Evolutionary conservation across 2,113 vertebrate species (phyloP).

Genomic region (Elephantulus edwardii): DNA sequence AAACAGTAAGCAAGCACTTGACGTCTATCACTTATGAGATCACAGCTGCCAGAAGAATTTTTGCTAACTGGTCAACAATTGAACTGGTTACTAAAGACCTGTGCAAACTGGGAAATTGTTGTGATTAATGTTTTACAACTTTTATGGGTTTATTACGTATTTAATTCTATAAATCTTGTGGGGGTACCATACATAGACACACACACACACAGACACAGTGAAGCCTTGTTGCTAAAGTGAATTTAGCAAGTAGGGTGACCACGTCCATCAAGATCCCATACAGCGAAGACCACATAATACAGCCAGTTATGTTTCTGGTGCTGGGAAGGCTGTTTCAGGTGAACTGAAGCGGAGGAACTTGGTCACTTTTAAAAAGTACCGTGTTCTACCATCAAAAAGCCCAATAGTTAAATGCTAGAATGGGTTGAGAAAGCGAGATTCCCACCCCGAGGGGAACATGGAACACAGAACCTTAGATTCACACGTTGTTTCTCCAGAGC

Average conservation of each 20-base stretch:
- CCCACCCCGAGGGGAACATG: neutral
- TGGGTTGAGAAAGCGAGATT: neutral
- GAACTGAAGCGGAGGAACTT: neutral
- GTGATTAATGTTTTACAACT: slow-evolving; percentile 1
- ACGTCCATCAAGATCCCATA: slow-evolving; percentile 10
- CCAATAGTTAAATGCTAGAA: neutral
- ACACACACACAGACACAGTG: neutral
- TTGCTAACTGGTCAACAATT: neutral
- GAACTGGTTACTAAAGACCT: neutral
- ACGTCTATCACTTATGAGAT: neutral
- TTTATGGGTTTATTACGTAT: neutral
- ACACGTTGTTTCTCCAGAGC: neutral
- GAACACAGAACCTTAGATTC: neutral
- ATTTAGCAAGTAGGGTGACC: slow-evolving; percentile 4
- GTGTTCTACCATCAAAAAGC: neutral
- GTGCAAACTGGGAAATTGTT: neutral
- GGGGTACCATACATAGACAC: neutral
- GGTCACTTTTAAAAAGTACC: slow-evolving; percentile 27
- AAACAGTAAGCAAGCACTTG: neutral
- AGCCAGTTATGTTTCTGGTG: neutral
- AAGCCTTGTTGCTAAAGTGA: neutral
- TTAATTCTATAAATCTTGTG: slow-evolving; percentile 4
- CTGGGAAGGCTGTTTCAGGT: neutral
- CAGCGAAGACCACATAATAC: neutral
- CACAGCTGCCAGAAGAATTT: neutral